Evolutionary conservation across 2,113 vertebrate genomes (phyloP).

Genomic region (Alces alces): DNA sequence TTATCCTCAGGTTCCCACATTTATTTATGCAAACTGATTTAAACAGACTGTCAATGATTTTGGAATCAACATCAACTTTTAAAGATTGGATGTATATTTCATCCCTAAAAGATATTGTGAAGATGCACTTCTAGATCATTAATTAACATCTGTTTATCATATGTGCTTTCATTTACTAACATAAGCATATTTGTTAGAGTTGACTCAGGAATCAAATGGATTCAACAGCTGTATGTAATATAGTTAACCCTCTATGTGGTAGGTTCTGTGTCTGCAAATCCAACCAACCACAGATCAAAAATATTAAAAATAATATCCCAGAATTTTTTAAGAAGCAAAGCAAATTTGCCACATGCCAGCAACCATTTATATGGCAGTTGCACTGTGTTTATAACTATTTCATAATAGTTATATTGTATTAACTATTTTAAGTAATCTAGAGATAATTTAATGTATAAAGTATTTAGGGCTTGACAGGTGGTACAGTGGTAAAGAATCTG

Average conservation of each 20-base stretch:
- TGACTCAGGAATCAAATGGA: not conserved
- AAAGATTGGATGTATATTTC: not conserved
- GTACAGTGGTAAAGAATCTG: not conserved
- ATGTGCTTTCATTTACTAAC: not conserved
- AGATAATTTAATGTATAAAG: not conserved
- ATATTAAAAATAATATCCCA: not conserved
- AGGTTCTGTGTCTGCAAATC: not conserved
- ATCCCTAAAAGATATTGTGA: not conserved
- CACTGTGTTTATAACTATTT: not conserved
- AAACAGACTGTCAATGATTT: not conserved
- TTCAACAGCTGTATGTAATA: not conserved
- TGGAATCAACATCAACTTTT: not conserved
- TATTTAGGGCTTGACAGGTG: not conserved
- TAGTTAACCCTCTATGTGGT: not conserved
- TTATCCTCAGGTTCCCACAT: not conserved
- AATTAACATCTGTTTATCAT: not conserved
- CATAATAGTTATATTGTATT: not conserved
- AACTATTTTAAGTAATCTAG: not conserved
- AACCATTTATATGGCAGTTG: not conserved
- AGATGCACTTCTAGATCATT: not conserved
- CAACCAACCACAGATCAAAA: not conserved
- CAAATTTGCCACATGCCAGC: not conserved
- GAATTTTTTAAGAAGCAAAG: not conserved
- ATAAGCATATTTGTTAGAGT: not conserved
- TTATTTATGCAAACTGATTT: not conserved